Percentiles rank a stretch among this genome's conserved stretches.
Conservation (phyloP, 2,113 vertebrate genomes). For the Notarius quadriscutis region DNA sequence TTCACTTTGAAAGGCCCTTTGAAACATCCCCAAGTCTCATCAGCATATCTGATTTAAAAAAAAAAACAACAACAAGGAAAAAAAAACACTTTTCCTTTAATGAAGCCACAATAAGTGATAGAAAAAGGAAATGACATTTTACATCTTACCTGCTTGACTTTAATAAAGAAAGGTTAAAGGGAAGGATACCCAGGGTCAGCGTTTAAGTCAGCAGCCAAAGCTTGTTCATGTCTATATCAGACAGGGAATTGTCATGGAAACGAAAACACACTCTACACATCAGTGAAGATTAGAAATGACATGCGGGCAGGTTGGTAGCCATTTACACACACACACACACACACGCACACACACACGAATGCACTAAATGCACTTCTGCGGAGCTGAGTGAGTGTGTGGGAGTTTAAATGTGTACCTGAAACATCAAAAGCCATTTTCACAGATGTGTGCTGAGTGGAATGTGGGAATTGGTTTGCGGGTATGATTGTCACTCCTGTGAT, state of each 20-base stretch:
- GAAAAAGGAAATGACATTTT: neutral
- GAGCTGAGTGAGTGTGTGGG: neutral
- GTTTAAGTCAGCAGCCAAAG: neutral
- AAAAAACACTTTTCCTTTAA: neutral
- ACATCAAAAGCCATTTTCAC: neutral
- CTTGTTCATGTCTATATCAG: neutral
- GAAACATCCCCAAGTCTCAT: too few species aligned
- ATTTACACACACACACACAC: neutral
- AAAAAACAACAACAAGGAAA: too few species aligned
- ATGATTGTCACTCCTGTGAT: neutral
- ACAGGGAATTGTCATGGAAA: neutral
- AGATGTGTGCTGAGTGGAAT: neutral
- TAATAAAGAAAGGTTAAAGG: neutral
- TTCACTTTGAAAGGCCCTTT: too few species aligned
- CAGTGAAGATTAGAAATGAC: neutral
- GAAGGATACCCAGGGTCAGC: neutral
- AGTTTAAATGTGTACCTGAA: neutral
- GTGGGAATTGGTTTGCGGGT: neutral
- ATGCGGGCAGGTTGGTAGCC: neutral
- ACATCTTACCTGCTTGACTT: neutral
- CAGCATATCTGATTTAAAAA: too few species aligned
- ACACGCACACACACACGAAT: constrained; percentile 2
- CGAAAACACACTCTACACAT: neutral
- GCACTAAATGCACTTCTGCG: neutral
- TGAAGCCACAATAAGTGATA: neutral